Percentiles rank a stretch among this genome's conserved stretches.
These are phyloP conservation scores for Periphyllus acericola DNA, from an alignment of 2,888 invertebrate genomes.

Conservation along the genomic window DNA sequence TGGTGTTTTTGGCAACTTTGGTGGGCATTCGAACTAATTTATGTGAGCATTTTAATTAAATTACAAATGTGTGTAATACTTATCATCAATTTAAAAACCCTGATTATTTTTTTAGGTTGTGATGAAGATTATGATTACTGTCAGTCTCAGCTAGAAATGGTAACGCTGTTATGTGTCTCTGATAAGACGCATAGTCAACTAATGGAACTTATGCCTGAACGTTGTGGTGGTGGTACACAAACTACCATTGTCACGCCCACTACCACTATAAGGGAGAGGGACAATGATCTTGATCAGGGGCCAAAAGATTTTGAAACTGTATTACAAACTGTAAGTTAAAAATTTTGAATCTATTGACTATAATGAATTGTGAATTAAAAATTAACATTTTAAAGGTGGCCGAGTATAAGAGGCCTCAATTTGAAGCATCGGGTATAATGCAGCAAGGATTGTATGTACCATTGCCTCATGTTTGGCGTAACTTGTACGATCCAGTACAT, in stretches of 20 bases:
- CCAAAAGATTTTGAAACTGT: constrained; percentile 61
- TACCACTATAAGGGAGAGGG: background rate
- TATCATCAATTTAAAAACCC: constrained; percentile 7
- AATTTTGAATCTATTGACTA: background rate
- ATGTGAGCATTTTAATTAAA: constrained; percentile 70
- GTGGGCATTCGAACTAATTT: constrained; percentile 89
- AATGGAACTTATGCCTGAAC: constrained; percentile 94
- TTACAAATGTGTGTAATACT: background rate
- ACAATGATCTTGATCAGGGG: background rate
- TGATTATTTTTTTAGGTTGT: constrained; percentile 47
- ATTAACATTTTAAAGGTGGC: constrained; percentile 73
- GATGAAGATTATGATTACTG: constrained; percentile 60
- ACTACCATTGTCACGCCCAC: constrained; percentile 74
- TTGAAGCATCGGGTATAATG: constrained; percentile 80
- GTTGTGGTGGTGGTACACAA: constrained; percentile 90
- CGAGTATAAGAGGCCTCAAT: constrained; percentile 87
- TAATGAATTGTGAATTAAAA: background rate
- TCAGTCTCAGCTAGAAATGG: constrained; percentile 85
- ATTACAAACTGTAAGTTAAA: constrained; percentile 50
- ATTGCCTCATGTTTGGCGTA: constrained; percentile 84
- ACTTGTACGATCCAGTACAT: constrained; percentile 93
- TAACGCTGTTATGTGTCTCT: constrained; percentile 89
- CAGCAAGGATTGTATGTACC: constrained; percentile 89
- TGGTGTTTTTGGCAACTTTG: constrained; percentile 89
- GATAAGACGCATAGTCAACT: constrained; percentile 97